Base-by-base conservation (phyloP, 2,113 vertebrate species). In the Alethe castanea region DNA sequence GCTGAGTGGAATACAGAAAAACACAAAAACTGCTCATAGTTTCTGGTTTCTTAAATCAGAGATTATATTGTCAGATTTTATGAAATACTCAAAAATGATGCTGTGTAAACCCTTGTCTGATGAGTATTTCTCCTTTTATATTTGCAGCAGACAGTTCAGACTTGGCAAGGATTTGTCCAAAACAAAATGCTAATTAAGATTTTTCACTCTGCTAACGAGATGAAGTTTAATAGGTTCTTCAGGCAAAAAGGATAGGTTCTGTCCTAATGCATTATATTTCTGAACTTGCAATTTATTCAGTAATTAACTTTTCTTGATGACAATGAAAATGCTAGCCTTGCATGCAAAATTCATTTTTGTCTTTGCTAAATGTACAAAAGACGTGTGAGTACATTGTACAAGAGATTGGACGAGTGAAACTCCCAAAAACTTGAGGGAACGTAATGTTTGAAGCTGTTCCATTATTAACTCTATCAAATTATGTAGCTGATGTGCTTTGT, bases 211-310 rank as follows among this genome's bases (percentile, higher is more conserved):
- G 65, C 95, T 97, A 97, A 95, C 66, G 48, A 59, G 69, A 77
- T 90, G 96, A 97, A 93, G 72, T 93, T 96, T 95, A 98, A 97
- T 98, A 95, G 90, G 95, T 97, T 97, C 96, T 97, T 96, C 93
- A 86, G 97, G 97, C 96, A 97, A 95, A 97, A 97, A 95, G 81
- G 67, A 74, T 81, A 86, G 60, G 78, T 96, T 97, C 95, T 95
- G 94, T 97, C 91, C 95, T 97, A 81, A 86, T 84, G 60, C 64
- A 81, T 93, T 94, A 64, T 77, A 93, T 86, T 94, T 94, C 82
- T 90, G 80, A 92, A 81, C 48, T 93, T 67, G 48, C 88, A 85
- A 70, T 97, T 94, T 94, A 97, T 94, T 97, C 96, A 95, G 86
- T 97, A 97, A 97, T 97, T 98, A 97, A 95, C 93, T 95, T 96